Percentiles rank a stretch among this genome's conserved stretches.
Evolutionary conservation across 2,888 invertebrate species (phyloP).

Genomic region (Mechanitis mazaeus): DNA sequence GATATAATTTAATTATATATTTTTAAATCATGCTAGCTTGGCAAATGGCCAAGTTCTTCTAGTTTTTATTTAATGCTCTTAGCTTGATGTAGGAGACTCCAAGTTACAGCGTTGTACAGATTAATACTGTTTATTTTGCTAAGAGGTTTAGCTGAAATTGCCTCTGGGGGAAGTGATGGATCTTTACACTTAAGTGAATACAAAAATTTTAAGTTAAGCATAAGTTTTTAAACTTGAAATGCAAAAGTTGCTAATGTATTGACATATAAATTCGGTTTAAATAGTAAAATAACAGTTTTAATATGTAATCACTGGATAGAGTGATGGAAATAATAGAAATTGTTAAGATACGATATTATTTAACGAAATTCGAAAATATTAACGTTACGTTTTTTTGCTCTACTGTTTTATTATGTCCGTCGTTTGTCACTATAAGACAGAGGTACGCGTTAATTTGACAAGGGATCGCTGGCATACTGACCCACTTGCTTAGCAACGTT

Average conservation of each 20-base stretch:
- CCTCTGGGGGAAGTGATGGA: slow-evolving; percentile 34
- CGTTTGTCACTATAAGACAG: slow-evolving; percentile 67
- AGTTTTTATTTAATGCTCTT: slow-evolving; percentile 68
- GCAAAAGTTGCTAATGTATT: neutral
- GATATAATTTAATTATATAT: slow-evolving; percentile 9
- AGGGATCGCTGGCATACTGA: slow-evolving; percentile 62
- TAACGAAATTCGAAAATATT: too few relatives aligned
- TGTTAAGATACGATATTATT: too few relatives aligned
- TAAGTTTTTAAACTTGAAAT: slow-evolving; percentile 15
- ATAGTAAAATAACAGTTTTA: too few relatives aligned
- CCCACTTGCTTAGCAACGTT: slow-evolving; percentile 48
- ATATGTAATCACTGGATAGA: too few relatives aligned
- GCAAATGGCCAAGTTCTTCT: slow-evolving; percentile 52
- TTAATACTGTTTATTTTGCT: slow-evolving; percentile 63
- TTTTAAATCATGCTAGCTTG: slow-evolving; percentile 37
- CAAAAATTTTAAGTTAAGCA: slow-evolving; percentile 21
- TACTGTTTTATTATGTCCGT: slow-evolving; percentile 36
- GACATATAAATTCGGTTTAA: too few relatives aligned
- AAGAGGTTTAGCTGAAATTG: slow-evolving; percentile 62
- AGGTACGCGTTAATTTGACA: slow-evolving; percentile 73
- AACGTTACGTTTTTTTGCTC: too few relatives aligned
- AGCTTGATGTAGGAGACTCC: slow-evolving; percentile 62
- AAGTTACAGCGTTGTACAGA: slow-evolving; percentile 54
- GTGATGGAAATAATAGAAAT: too few relatives aligned
- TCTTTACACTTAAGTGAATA: slow-evolving; percentile 21